Percentiles rank a stretch among this genome's conserved stretches.
These are phyloP conservation scores for Amblyjoppa fuscipennis DNA, from an alignment of 2,888 invertebrate species.

Conservation along the genomic window DNA sequence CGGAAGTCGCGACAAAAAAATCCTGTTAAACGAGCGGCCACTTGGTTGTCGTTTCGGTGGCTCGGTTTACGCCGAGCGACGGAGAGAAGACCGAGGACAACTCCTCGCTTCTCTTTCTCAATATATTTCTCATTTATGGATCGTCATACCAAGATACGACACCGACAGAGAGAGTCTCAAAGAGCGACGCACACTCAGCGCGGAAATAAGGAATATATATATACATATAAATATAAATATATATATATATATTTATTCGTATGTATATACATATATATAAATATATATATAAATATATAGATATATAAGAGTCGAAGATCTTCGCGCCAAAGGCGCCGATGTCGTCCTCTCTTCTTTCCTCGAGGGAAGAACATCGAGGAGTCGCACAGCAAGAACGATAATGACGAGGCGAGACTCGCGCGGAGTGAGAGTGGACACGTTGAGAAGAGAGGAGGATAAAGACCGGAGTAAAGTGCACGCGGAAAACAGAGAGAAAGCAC, in stretches of 20 bases:
- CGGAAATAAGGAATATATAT: slow-evolving; percentile 35
- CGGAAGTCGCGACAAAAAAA: slow-evolving; percentile 74
- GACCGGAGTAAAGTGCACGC: slow-evolving; percentile 37
- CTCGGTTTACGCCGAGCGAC: background rate
- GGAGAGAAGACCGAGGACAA: background rate
- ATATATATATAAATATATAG: slow-evolving; percentile 7
- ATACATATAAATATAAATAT: background rate
- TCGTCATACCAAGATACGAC: slow-evolving; percentile 40
- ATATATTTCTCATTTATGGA: slow-evolving; percentile 65
- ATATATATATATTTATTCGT: background rate
- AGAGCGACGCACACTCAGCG: slow-evolving; percentile 9
- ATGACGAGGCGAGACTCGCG: slow-evolving; percentile 73
- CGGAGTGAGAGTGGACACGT: slow-evolving; percentile 60
- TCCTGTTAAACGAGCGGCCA: slow-evolving; percentile 77
- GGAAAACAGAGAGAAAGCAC: slow-evolving; percentile 62
- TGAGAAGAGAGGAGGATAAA: slow-evolving; percentile 70
- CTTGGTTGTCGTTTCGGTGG: slow-evolving; percentile 66
- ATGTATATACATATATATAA: slow-evolving; percentile 1
- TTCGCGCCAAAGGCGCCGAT: slow-evolving; percentile 45
- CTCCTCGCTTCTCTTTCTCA: slow-evolving; percentile 39
- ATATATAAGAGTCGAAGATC: slow-evolving; percentile 1
- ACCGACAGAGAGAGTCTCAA: background rate
- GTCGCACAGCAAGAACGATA: slow-evolving; percentile 72
- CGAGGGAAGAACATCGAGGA: slow-evolving; percentile 48
- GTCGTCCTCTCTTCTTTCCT: background rate